Evolutionary conservation across 2,113 vertebrate genomes (phyloP).

Genomic region (Heterotis niloticus): DNA sequence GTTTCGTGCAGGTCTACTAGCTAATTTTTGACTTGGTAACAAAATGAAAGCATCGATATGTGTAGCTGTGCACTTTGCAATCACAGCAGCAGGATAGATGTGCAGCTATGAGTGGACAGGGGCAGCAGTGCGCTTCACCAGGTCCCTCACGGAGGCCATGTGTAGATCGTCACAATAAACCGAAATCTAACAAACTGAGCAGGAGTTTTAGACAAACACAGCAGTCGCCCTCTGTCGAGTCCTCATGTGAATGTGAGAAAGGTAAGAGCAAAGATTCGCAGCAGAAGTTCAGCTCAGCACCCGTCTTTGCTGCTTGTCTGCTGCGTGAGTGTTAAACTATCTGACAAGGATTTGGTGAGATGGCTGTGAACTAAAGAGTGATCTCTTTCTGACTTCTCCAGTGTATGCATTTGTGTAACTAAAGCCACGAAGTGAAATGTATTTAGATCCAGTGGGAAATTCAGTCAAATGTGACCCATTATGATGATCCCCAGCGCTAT

Average conservation of each 20-base stretch:
- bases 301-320: neutral
- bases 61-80: neutral
- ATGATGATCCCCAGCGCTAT: too few relatives aligned
- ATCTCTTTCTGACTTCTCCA: too few relatives aligned
- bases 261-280: slow-evolving; percentile 28
- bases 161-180: slow-evolving; percentile 20
- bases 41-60: neutral
- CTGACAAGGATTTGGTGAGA: neutral
- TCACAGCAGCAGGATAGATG: neutral
- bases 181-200: slow-evolving; percentile 53
- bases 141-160: neutral
- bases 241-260: neutral
- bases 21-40: neutral
- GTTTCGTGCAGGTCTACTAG: neutral
- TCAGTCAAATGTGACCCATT: too few relatives aligned
- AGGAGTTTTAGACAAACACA: slow-evolving; percentile 44
- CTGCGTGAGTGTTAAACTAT: neutral
- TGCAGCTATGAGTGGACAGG: slow-evolving; percentile 7
- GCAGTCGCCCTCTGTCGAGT: neutral
- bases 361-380: too few relatives aligned
- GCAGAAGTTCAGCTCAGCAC: neutral
- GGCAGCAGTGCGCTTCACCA: neutral
- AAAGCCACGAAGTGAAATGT: too few relatives aligned
- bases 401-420: neutral
- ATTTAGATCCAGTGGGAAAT: too few relatives aligned